Conservation (phyloP, 2,113 vertebrate genomes). For the Lophura nycthemera region DNA sequence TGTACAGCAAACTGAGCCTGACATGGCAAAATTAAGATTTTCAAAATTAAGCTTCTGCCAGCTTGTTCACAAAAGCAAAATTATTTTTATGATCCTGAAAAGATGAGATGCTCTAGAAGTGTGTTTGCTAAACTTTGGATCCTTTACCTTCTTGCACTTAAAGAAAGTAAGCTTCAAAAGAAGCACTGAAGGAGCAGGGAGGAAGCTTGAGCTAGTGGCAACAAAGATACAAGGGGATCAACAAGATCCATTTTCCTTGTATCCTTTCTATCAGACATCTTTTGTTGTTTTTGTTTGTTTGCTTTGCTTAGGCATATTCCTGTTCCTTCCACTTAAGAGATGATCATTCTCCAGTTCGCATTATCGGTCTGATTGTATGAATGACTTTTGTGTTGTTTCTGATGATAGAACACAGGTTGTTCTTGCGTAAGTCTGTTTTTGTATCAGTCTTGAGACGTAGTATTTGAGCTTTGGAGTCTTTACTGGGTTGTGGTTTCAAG, state of each 20-base stretch:
- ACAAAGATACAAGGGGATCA: neutral
- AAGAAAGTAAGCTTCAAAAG: neutral
- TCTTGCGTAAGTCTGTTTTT: neutral
- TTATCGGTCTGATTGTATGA: neutral
- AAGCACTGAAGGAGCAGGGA: neutral
- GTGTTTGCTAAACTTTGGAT: neutral
- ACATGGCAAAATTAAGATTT: neutral
- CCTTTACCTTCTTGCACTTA: neutral
- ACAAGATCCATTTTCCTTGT: neutral
- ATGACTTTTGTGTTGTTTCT: neutral
- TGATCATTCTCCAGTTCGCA: neutral
- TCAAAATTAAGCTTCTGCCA: neutral
- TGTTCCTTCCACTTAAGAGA: neutral
- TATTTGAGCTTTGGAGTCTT: neutral
- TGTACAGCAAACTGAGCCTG: neutral
- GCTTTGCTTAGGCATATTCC: neutral
- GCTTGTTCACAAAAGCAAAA: neutral
- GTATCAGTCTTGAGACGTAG: neutral
- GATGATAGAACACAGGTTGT: neutral
- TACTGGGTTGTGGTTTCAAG: neutral
- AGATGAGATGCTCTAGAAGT: neutral
- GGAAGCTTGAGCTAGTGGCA: neutral
- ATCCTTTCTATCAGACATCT: neutral
- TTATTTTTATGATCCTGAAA: neutral
- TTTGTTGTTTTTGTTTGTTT: neutral